Base-by-base conservation (phyloP, 2,888 invertebrate genomes). In the Caenorhabditis angaria region DNA sequence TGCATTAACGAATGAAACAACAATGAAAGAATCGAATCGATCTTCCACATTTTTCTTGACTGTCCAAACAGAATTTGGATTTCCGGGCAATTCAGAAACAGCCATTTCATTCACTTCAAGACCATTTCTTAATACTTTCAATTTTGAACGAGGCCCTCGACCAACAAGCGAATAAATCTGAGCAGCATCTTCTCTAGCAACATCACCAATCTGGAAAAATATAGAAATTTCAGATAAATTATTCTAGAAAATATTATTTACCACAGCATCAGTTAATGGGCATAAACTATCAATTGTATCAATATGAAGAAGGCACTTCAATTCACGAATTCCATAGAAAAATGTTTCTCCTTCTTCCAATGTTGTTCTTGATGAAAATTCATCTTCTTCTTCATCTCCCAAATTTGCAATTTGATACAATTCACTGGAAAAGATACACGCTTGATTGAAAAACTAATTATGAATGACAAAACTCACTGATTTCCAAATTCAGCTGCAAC, bases 11-110 rank as follows among this genome's bases (percentile, higher is more conserved):
- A 99, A 99, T 60, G 99, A 99, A 85, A 99, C 99, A 89, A 99
- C 95, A 91, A 99, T 99, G 91, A 97, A 99, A 62, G 97, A 94
- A 91, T 99, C 99, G 91, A 91, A 97, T 88, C 94, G 94, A 91
- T 97, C 97, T 90, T 99, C 97, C 88, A 94, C 92, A 88, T 95
- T 92, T 85, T 93, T 92, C 88, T 95, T 94, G 24, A 99, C 99
- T 32, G 99, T 99, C 99, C 99, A 99, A 1, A 99, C 99, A 84
- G 97, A 97, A 90, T 97, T 99, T 1, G 99, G 99, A 88, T 95
- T 97, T 87, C 97, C 97, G n/a, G 99, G 99, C 81, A 99, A 90
- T 89, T 99, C 99, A 27, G 97, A 97, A 2, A 99, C 97, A 69
- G 99, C 99, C 99, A 99, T 99, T 90, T 99, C 99, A 0, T 96